Evolutionary conservation across 2,797 vertebrate genomes (phyloP), one percentile per base, ranked within the genome.

Genomic region (Hemibagrus guttatus): DNA sequence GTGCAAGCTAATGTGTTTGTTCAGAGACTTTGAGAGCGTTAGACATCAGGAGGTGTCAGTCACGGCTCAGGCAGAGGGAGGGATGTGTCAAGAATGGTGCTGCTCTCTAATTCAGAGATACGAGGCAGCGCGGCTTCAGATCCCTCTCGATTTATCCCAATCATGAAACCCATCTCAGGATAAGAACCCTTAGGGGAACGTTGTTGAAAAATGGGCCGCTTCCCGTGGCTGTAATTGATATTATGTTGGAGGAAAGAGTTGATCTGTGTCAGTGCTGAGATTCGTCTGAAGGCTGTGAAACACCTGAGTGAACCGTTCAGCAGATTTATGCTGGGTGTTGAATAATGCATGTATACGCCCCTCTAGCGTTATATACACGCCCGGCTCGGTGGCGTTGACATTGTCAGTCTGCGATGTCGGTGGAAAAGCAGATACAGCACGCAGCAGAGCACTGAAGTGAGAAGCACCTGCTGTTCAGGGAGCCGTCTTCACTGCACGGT

Each of bases 191-290:
- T 86, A 26, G 91, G 91, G 90, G 83, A 85, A 74, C 85, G 72
- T 76, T 87, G 84, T 49, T 85, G 89, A 91, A 92, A 81, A 84
- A 87, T 91, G 69, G 54, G 86, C 88, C 88, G 91, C 89, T 86
- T 74, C 35, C 72, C n/a, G 76, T 86, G 90, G 87, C 89, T 92
- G 90, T 94, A 93, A 94, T 93, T 93, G 93, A 93, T 93, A 93
- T 93, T 88, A 81, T 92, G 91, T 93, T 90, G 85, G 90, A 90
- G 88, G 84, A 74, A 90, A 90, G 89, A 87, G 87, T 90, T 90
- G 90, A 91, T 91, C 91, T 86, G 80, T 92, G 91, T 92, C 87
- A 85, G 85, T 82, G 31, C 75, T 80, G 59, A 64, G 88, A 89
- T 89, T 90, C 80, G 84, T 86, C 85, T 84, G 81, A 59, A 64